Percentiles rank a stretch among this genome's conserved stretches.
Conservation (phyloP, 2,113 vertebrate genomes). For the Protobothrops flavoviridis region DNA sequence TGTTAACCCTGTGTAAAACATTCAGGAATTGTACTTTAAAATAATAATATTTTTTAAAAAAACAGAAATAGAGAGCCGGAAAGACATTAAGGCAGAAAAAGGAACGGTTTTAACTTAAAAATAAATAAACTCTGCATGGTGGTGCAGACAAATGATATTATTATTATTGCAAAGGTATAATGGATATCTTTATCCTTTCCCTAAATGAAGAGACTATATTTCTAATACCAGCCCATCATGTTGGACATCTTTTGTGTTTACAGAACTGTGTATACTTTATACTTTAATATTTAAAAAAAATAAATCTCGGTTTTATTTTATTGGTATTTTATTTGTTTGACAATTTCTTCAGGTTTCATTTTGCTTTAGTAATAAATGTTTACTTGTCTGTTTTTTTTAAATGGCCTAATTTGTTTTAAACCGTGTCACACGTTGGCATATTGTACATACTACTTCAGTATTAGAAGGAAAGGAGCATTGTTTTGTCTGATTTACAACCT, state of each 20-base stretch:
- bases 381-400: constrained; percentile 65
- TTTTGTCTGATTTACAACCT: constrained; percentile 78
- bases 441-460: constrained; percentile 79
- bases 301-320: constrained; percentile 56
- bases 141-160: constrained; percentile 53
- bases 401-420: constrained; percentile 58
- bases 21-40: constrained; percentile 49
- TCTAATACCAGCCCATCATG: constrained; percentile 69
- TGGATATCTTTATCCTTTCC: constrained; percentile 56
- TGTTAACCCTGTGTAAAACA: constrained; percentile 12
- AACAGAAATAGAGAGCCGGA: neutral
- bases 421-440: constrained; percentile 68
- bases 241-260: constrained; percentile 77
- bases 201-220: constrained; percentile 65
- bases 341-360: constrained; percentile 68
- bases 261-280: constrained; percentile 69
- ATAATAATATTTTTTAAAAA: neutral
- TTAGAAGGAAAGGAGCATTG: constrained; percentile 72
- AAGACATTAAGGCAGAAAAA: constrained; percentile 42
- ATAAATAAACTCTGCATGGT: constrained; percentile 23
- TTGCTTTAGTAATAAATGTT: constrained; percentile 65
- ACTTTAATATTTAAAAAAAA: neutral
- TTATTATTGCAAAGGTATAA: constrained; percentile 53
- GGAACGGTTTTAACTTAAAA: constrained; percentile 42
- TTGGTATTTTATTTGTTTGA: constrained; percentile 52